phyloP scores from a whole-genome alignment of 2,888 invertebrate species.

The Prionchulus punctatus region DNA sequence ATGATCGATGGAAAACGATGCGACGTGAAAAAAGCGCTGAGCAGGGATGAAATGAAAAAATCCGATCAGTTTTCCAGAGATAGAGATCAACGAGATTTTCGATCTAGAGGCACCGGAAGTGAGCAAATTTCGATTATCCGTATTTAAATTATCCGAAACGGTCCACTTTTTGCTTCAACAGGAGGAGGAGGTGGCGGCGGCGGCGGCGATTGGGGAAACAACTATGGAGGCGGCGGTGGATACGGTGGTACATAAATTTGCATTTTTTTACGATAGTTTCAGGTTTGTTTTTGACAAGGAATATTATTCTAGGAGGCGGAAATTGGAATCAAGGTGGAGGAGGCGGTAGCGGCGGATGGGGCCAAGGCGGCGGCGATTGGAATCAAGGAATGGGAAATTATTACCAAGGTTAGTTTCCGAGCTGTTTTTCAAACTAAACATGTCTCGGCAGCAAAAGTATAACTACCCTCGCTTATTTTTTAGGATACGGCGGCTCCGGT shows the following conservation, averaged over 20 bases:
- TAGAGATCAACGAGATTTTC: conserved; percentile 1
- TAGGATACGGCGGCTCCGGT: conserved; percentile 11
- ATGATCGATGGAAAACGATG: conserved; percentile 25
- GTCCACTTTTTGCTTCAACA: too few species aligned
- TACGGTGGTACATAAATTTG: too few species aligned
- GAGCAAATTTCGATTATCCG: too few species aligned
- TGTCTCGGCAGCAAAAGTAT: background rate
- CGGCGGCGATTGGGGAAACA: too few species aligned
- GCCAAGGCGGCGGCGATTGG: conserved; percentile 12
- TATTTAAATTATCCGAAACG: too few species aligned
- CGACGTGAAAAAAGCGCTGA: conserved; percentile 31
- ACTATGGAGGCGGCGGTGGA: too few species aligned
- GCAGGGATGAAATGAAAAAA: conserved; percentile 26
- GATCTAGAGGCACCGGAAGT: conserved; percentile 9
- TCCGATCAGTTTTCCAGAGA: conserved; percentile 11
- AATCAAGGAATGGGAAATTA: conserved; percentile 12
- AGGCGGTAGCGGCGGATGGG: conserved; percentile 6
- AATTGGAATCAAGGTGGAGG: background rate
- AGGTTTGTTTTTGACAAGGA: too few species aligned
- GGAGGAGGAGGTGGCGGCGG: too few species aligned
- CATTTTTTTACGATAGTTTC: too few species aligned
- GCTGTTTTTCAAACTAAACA: background rate
- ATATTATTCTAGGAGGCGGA: background rate
- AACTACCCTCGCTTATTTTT: conserved; percentile 1
- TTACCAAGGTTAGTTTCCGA: conserved; percentile 2